Percentiles rank a stretch among this genome's conserved stretches.
phyloP scores from a whole-genome alignment of 2,888 invertebrate genomes.

The Chrysolina haemoptera region DNA sequence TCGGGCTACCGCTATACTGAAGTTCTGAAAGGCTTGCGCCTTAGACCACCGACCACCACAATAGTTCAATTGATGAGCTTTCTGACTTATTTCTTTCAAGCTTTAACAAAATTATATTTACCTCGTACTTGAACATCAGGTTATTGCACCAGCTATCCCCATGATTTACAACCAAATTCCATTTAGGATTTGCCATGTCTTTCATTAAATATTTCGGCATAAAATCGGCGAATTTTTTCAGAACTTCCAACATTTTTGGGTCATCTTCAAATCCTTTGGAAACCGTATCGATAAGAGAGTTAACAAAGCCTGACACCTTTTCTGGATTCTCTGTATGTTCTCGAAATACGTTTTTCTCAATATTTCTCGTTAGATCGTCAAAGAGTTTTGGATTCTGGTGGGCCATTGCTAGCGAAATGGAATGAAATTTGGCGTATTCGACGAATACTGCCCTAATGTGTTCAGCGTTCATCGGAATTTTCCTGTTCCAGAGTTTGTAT shows the following conservation, averaged over 20 bases:
- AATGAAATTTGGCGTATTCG: constrained; percentile 62
- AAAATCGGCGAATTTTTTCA: constrained; percentile 12
- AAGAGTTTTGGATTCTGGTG: constrained; percentile 56
- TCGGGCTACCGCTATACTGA: too few relatives aligned
- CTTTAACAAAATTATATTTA: constrained; percentile 31
- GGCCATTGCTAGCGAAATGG: constrained; percentile 58
- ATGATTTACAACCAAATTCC: constrained; percentile 49
- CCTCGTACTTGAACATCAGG: constrained; percentile 53
- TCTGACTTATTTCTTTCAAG: too few relatives aligned
- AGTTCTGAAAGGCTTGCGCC: too few relatives aligned
- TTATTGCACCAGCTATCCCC: constrained; percentile 62
- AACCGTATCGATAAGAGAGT: not conserved
- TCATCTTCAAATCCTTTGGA: constrained; percentile 19
- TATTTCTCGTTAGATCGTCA: constrained; percentile 32
- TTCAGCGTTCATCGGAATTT: constrained; percentile 55
- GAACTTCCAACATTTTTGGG: not conserved
- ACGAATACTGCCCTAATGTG: constrained; percentile 58
- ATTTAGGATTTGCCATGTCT: not conserved
- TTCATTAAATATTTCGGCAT: constrained; percentile 7
- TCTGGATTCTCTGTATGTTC: not conserved
- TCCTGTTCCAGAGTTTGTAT: constrained; percentile 56
- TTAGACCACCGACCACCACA: too few relatives aligned
- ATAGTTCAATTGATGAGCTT: too few relatives aligned
- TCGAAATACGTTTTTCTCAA: constrained; percentile 18
- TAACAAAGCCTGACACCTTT: not conserved